Base-by-base conservation (phyloP, 2,797 vertebrate genomes). In the Varecia variegata region DNA sequence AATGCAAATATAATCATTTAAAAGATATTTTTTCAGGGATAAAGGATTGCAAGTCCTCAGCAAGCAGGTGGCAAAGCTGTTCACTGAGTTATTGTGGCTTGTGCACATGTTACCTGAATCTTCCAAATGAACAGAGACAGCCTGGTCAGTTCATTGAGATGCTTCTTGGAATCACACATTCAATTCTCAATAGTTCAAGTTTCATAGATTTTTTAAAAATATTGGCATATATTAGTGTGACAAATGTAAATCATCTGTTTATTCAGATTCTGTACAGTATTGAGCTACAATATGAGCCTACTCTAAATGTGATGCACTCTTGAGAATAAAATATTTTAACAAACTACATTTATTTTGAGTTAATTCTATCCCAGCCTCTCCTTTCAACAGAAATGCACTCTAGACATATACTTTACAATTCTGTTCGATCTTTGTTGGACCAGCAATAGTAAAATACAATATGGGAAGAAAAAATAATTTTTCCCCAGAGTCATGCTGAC, bases 321-420 rank as follows among this genome's bases (percentile, higher is more conserved):
- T 90, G 68, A 79, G 71, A 79, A 58, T 73, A 93, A 94, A 88
- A 68, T 76, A 88, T 68, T 93, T 96, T 92, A 86, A 80, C 67
- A 80, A 96, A 89, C 50, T 88, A 90, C 79, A 43, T 93, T 94
- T 84, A 83, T 77, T 94, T 77, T 35, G 47, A 35, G 38, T 88
- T 82, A 23, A 79, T 89, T 92, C 50, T 93, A 85, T 76, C n/a
- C 3, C 21, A 92, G 27, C 4, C 43, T 70, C 96, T 94, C 15
- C 80, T 96, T 95, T 83, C 77, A 97, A 71, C 14, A 93, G 35
- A 96, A 97, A 96, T 93, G 65, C 73, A 96, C 65, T 92, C 67
- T 85, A 80, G 30, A 76, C 10, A 76, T 32, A 62, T n/a, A 84
- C 40, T 77, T 97, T 74, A 90, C 12, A 86, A 71, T 85, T 82